These are phyloP conservation scores for Formicarius rufipectus DNA, from an alignment of 2,113 vertebrate genomes.

Conservation along the genomic window DNA sequence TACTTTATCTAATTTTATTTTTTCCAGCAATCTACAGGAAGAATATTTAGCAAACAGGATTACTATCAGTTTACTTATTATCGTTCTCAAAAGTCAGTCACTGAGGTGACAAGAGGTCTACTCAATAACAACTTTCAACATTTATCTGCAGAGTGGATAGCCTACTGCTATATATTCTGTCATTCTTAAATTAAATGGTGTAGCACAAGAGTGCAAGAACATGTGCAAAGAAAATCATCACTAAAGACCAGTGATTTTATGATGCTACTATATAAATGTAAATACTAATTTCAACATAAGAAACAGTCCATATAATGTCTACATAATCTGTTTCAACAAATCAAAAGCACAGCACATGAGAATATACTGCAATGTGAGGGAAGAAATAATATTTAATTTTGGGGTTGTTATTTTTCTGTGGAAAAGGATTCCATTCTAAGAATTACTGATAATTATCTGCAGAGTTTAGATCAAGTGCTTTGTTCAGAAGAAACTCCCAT, in stretches of 20 bases:
- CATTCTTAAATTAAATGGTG: background rate
- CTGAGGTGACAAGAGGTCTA: background rate
- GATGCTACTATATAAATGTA: background rate
- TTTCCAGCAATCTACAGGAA: background rate
- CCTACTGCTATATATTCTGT: background rate
- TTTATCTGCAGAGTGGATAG: background rate
- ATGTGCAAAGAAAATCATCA: background rate
- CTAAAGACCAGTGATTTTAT: background rate
- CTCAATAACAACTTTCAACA: background rate
- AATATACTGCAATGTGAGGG: background rate
- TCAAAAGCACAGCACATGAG: background rate
- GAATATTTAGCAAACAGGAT: background rate
- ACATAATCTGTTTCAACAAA: background rate
- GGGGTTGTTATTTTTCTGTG: background rate
- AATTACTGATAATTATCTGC: background rate
- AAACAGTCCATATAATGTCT: background rate
- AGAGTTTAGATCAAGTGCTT: background rate
- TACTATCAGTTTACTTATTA: background rate
- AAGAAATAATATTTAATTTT: background rate
- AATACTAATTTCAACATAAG: background rate
- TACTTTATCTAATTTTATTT: background rate
- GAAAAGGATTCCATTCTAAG: background rate
- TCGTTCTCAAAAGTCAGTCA: background rate
- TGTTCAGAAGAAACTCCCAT: background rate
- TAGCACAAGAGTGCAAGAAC: rapidly evolving